Conservation (phyloP, 2,113 vertebrate genomes). For the Dicerorhinus sumatrensis region DNA sequence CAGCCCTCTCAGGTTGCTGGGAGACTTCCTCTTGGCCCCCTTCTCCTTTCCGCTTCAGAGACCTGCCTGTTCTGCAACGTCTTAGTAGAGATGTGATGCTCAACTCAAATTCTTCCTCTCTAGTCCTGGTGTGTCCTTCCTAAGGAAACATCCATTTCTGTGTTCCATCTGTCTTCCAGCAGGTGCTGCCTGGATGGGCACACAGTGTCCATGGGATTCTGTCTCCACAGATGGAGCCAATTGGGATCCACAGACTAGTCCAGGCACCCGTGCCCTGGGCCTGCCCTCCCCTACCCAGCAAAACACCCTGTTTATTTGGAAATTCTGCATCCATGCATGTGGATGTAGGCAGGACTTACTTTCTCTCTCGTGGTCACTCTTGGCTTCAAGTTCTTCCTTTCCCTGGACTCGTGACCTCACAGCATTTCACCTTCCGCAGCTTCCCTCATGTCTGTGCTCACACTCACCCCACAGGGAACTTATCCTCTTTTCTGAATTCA, state of each 20-base stretch:
- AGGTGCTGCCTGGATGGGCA: not conserved
- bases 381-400: not conserved
- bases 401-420: not conserved
- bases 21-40: not conserved
- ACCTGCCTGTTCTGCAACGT: not conserved
- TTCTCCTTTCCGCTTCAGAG: not conserved
- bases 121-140: not conserved
- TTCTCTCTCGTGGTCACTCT: not conserved
- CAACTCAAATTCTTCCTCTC: not conserved
- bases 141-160: not conserved
- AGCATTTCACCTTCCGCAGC: not conserved
- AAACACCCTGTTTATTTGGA: not conserved
- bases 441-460: not conserved
- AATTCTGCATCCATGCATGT: not conserved
- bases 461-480: not conserved
- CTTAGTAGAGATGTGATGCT: too few relatives aligned
- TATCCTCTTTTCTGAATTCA: not conserved
- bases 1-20: too few relatives aligned
- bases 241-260: fast-evolving
- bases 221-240: not conserved
- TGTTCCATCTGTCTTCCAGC: not conserved
- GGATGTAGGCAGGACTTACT: not conserved
- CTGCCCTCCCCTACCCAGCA: not conserved
- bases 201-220: not conserved
- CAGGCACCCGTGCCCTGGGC: not conserved